Evolutionary conservation across 2,888 invertebrate genomes (phyloP).

Genomic region (Sphaeridia pumilis): DNA sequence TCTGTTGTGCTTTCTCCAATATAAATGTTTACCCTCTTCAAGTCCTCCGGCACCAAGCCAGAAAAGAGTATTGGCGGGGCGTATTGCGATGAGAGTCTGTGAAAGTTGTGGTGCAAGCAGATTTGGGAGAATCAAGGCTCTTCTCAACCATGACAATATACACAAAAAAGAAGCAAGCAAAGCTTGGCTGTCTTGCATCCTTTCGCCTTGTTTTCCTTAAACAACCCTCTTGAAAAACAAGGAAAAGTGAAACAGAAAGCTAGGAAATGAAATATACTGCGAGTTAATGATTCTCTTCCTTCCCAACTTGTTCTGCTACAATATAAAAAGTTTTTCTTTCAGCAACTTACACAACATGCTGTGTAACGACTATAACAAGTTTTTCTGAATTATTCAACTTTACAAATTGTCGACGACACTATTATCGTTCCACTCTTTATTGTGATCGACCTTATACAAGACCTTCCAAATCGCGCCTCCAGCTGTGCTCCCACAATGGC

Average conservation of each 20-base stretch:
- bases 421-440: no score
- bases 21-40: neutral
- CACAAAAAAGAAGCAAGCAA: neutral
- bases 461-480: no score
- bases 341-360: no score
- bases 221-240: neutral
- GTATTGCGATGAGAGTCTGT: neutral
- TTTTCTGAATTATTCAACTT: no score
- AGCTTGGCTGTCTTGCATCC: neutral
- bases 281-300: neutral
- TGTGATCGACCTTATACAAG: no score
- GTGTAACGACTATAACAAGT: no score
- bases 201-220: neutral
- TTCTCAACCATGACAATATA: constrained; percentile 2
- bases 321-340: neutral
- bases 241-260: neutral
- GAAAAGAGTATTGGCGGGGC: neutral
- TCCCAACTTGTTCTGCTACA: neutral
- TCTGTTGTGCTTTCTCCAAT: no score
- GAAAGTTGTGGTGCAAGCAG: neutral
- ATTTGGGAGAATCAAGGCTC: neutral
- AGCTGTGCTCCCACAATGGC: no score
- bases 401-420: no score
- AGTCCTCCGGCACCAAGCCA: neutral
- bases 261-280: neutral